phyloP scores from a whole-genome alignment of 2,113 vertebrate species.

The Toxotes chatareus region DNA sequence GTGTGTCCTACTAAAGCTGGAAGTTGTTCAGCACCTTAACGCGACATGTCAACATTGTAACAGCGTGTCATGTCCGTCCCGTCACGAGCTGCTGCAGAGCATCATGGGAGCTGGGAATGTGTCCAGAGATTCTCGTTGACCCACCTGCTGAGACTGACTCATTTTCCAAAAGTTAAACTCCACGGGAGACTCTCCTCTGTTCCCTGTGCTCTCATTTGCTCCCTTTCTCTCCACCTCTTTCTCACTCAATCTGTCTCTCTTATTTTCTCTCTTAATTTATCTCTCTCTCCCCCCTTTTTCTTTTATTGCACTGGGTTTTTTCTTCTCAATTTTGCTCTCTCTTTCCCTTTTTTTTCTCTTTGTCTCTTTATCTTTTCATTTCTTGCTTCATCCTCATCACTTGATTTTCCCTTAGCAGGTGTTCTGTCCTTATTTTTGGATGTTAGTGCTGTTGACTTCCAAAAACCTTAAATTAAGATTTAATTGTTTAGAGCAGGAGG shows the following conservation, averaged over 20 bases:
- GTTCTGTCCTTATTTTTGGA: background rate
- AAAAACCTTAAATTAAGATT: background rate
- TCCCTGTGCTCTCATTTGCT: conserved; percentile 23
- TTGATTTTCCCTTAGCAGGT: background rate
- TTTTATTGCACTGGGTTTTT: background rate
- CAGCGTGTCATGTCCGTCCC: conserved; percentile 23
- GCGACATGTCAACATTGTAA: background rate
- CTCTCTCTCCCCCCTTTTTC: background rate
- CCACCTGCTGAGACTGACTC: conserved; percentile 58
- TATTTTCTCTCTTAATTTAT: background rate
- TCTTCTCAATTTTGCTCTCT: background rate
- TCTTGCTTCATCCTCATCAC: background rate
- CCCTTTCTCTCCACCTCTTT: background rate
- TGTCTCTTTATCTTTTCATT: background rate
- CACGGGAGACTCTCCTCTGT: conserved; percentile 22
- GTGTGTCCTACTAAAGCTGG: conserved; percentile 10
- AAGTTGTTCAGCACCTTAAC: conserved; percentile 13
- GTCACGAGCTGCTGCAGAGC: conserved; percentile 38
- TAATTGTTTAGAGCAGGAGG: background rate
- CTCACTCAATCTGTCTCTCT: conserved; percentile 8
- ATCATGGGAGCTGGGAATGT: conserved; percentile 46
- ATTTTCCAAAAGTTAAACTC: conserved; percentile 54
- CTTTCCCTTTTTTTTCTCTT: background rate
- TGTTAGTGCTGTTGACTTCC: background rate
- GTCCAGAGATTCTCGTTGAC: conserved; percentile 29